Base-by-base conservation (phyloP, 2,113 vertebrate genomes). In the Silurus meridionalis region DNA sequence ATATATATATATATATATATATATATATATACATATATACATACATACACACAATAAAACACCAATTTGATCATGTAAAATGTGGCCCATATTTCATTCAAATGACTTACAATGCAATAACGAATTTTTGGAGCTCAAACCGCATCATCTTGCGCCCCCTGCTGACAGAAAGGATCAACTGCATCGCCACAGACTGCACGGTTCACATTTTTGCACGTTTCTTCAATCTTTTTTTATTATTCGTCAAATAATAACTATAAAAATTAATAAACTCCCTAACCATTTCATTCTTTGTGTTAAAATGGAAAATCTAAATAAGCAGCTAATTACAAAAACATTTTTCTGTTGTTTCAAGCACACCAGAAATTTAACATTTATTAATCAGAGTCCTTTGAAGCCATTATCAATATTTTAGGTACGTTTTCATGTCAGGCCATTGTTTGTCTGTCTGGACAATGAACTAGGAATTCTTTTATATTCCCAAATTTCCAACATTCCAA, bases 61-160 rank as follows among this genome's bases (percentile, higher is more conserved):
- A 37, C 37, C 37, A 37, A 37, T 2, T 37, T 37, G 37, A 37
- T 37, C 14, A 21, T 80, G 8, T 37, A 19, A 60, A 60, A 46
- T 46, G 6, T 28, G n/a, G 55, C 53, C n/a, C 21, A 46, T 46
- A 21, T 60, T 58, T 58, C 14, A 28, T 0, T 60, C 8, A 37
- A 6, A 60, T 37, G 28, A 8, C 8, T 79, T 80, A 5, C 4
- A 37, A 4, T 9, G 5, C 15, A 80, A 21, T 55, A 10, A 46
- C 55, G 6, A 17, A 5, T 58, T 19, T 17, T 37, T 23, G 57
- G 6, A 13, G 25, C 5, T 67, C 2, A 15, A 69, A 83, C 28
- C 21, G 11, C 64, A 10, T 3, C 80, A 15, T 58, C 25, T 48
- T 64, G 58, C 82, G 67, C 85, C 88, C 52, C 77, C 88, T 86